Base-by-base conservation (phyloP, 2,888 invertebrate species). In the Argynnis bischoffii region DNA sequence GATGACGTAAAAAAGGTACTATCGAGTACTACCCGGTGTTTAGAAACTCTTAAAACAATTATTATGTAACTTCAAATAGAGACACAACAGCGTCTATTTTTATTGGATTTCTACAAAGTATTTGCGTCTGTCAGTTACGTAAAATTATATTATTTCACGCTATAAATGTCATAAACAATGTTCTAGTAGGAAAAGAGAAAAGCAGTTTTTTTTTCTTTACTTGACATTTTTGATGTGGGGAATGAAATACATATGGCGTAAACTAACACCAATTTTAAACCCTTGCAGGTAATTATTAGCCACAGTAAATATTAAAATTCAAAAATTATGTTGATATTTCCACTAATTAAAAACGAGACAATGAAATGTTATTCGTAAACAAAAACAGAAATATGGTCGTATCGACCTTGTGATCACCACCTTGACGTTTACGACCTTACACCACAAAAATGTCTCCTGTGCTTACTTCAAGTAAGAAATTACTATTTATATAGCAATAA, bases 71-170 rank as follows among this genome's bases (percentile, higher is more conserved):
- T 55, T 64, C 64, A 61, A 61, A 60, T 63, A 61, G 60, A 54
- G 60, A 54, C 47, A 48, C 64, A 56, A 60, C 35, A 56, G 61
- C 64, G 64, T 67, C 61, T 64, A 55, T 56, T 53, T 63, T 67
- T 67, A 70, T 67, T 70, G 61, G 67, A 70, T 67, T 67, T 64
- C 18, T 48, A 55, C 53, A 50, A 53, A 15, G 47, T 59, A 66
- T 66, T 54, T 53, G 54, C 59, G 53, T 59, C 46, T 54, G 53
- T 59, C 26, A 6, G 53, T 66, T 66, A 60, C 66, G 54, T 59
- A 66, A 59, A 57, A 53, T 47, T 47, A 53, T 65, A 54, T 53
- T 18, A 54, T 54, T 54, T 31, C 16, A 11, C 15, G 15, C 18
- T 50, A 64, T 26, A 57, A 55, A 64, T 48, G 50, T 55, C 35